Conservation (phyloP, 2,113 vertebrate species). For the Meriones unguiculatus region DNA sequence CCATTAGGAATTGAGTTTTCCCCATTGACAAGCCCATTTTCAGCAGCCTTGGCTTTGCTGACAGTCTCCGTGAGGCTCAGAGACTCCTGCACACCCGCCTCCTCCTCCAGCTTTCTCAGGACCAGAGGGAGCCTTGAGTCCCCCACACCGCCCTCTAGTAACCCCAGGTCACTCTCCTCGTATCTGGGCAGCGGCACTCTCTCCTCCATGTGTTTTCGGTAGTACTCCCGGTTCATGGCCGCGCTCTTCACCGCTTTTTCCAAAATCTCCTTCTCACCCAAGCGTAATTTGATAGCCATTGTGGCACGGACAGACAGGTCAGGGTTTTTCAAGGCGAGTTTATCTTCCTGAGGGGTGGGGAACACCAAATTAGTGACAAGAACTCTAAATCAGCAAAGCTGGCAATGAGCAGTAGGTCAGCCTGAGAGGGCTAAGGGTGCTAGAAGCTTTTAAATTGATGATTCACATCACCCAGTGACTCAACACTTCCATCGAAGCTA, state of each 20-base stretch:
- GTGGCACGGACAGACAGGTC: slow-evolving; percentile 90
- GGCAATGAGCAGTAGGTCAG: not conserved
- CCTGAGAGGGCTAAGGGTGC: not conserved
- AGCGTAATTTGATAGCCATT: slow-evolving; percentile 93
- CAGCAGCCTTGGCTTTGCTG: slow-evolving; percentile 83
- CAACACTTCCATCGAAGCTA: rapidly evolving
- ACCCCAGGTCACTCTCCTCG: slow-evolving; percentile 92
- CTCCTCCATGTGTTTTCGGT: slow-evolving; percentile 90
- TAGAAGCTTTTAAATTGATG: not conserved
- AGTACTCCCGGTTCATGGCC: slow-evolving; percentile 89
- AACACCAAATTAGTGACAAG: not conserved
- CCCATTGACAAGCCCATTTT: slow-evolving; percentile 90
- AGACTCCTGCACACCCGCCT: slow-evolving; percentile 86
- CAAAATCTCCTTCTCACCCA: slow-evolving; percentile 98
- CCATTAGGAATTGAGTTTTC: slow-evolving; percentile 88
- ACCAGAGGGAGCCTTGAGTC: slow-evolving; percentile 94
- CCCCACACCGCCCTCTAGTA: slow-evolving; percentile 91
- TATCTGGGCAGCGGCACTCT: slow-evolving; percentile 90
- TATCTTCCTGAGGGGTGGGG: slow-evolving; percentile 90
- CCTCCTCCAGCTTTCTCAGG: slow-evolving; percentile 91
- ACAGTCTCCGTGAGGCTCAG: slow-evolving; percentile 85
- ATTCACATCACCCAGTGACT: rapidly evolving
- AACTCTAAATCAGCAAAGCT: not conserved
- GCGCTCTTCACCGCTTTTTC: slow-evolving; percentile 92
- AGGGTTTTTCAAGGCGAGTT: slow-evolving; percentile 89